Conservation (phyloP, 2,888 invertebrate genomes). For the Tuberolachnus salignus region DNA sequence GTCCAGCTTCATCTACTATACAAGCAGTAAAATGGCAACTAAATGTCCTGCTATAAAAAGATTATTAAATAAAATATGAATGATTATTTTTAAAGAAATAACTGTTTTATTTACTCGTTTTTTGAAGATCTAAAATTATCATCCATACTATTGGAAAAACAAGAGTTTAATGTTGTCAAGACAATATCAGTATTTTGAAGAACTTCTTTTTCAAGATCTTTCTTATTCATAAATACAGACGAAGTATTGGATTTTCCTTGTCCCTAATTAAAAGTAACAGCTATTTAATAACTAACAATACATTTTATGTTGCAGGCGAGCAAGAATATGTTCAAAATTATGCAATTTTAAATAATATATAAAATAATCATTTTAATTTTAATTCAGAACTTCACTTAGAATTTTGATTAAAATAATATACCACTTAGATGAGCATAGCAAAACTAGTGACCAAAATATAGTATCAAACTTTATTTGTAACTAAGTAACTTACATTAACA, state of each 20-base stretch:
- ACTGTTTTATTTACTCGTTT: slow-evolving; percentile 25
- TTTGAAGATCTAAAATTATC: slow-evolving; percentile 61
- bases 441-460: slow-evolving; percentile 1
- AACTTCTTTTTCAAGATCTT: slow-evolving; percentile 61
- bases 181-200: slow-evolving; percentile 72
- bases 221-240: slow-evolving; percentile 56
- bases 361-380: too few species aligned
- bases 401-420: too few species aligned
- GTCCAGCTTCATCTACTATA: slow-evolving; percentile 87
- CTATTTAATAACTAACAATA: neutral
- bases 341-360: too few species aligned
- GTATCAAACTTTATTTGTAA: neutral
- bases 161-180: slow-evolving; percentile 73
- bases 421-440: neutral
- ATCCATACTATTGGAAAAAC: slow-evolving; percentile 63
- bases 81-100: neutral
- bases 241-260: slow-evolving; percentile 33
- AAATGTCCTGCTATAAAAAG: slow-evolving; percentile 54
- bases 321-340: too few species aligned
- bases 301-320: too few species aligned
- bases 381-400: too few species aligned
- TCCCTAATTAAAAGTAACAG: slow-evolving; percentile 29
- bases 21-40: slow-evolving; percentile 64
- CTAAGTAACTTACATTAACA: slow-evolving; percentile 34
- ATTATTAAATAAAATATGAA: neutral